A percentile compares a stretch with the other conserved stretches of the same genome.
Evolutionary conservation across 2,888 invertebrate genomes (phyloP).

Genomic region (Ferrisia virgata): DNA sequence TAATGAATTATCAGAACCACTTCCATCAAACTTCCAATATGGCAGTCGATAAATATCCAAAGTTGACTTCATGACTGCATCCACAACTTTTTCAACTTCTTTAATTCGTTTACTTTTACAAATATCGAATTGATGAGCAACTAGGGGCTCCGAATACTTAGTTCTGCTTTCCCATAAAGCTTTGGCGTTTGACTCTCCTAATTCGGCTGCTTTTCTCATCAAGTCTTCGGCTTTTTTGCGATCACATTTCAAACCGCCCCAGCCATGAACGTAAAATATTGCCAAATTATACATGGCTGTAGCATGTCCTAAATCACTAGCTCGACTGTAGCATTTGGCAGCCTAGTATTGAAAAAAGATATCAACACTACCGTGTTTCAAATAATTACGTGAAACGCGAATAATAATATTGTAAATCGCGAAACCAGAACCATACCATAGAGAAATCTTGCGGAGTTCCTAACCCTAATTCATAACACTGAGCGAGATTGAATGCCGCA

Average conservation of each 20-base stretch:
- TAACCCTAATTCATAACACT: constrained; percentile 67
- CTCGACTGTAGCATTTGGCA: constrained; percentile 63
- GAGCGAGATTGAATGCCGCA: constrained; percentile 66
- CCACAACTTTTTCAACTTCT: neutral
- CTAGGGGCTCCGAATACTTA: neutral
- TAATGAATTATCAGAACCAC: neutral
- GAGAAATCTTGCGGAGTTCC: constrained; percentile 62
- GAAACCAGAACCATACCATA: constrained; percentile 53
- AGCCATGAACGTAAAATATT: constrained; percentile 65
- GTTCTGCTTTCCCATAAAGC: constrained; percentile 55
- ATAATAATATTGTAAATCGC: neutral
- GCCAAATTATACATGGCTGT: constrained; percentile 69
- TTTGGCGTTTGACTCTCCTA: constrained; percentile 61
- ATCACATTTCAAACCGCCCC: constrained; percentile 60
- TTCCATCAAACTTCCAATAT: neutral
- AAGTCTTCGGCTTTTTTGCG: constrained; percentile 58
- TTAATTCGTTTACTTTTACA: neutral
- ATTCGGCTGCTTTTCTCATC: constrained; percentile 59
- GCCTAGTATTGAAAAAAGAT: constrained; percentile 56
- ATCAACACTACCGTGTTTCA: neutral
- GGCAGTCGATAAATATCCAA: neutral
- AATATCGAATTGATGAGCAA: neutral
- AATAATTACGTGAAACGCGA: neutral
- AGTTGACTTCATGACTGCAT: neutral
- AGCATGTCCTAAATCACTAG: constrained; percentile 63